Percentiles rank a stretch among this genome's conserved stretches.
These are phyloP conservation scores for Manduca sexta DNA, from an alignment of 1,140 invertebrate genomes.

Conservation along the genomic window DNA sequence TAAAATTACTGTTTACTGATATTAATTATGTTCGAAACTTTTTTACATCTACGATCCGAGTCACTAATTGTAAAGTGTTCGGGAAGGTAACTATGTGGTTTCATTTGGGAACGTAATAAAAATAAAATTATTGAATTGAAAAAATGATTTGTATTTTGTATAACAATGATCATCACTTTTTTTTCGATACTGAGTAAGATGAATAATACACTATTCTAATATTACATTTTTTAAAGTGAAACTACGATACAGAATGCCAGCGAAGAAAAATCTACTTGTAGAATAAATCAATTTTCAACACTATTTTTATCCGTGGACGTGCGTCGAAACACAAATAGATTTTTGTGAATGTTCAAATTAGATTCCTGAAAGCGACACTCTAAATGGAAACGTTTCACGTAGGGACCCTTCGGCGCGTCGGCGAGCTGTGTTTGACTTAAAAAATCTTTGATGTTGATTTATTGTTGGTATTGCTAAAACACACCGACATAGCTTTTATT, in stretches of 20 bases:
- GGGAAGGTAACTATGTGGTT: too few species aligned
- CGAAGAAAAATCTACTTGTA: not conserved
- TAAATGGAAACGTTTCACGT: slow-evolving; percentile 8
- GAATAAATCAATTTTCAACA: slow-evolving; percentile 13
- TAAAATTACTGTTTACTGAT: too few species aligned
- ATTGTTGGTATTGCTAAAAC: not conserved
- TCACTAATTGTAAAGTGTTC: too few species aligned
- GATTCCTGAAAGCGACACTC: slow-evolving; percentile 8
- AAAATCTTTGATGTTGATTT: not conserved
- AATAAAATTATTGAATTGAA: not conserved
- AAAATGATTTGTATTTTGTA: not conserved
- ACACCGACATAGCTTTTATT: too few species aligned
- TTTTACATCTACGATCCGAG: too few species aligned
- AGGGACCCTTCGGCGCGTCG: not conserved
- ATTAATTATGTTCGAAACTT: too few species aligned
- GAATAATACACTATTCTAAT: not conserved
- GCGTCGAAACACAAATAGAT: slow-evolving; percentile 16
- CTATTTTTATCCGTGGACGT: slow-evolving; percentile 10
- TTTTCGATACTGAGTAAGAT: not conserved
- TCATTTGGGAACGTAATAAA: not conserved
- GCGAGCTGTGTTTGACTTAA: not conserved
- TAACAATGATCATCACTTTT: not conserved
- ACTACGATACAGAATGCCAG: not conserved
- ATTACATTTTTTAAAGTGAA: not conserved
- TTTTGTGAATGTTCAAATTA: slow-evolving; percentile 10